These are phyloP conservation scores for Embidobia sp. DNA, from an alignment of 2,888 invertebrate species.

Conservation along the genomic window DNA sequence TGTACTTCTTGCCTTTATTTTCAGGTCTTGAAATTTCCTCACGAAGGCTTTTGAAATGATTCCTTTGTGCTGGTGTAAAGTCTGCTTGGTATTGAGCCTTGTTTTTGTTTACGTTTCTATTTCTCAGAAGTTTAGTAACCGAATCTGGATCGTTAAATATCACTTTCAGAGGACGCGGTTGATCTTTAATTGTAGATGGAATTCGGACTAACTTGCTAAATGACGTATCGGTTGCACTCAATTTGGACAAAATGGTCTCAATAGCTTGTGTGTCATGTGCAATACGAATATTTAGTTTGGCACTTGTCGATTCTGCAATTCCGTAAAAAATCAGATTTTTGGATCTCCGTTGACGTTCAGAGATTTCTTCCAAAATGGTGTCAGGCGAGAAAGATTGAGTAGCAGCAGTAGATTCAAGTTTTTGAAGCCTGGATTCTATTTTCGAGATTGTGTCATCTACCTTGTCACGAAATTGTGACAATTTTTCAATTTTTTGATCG, in stretches of 20 bases:
- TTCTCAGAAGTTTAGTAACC: neutral
- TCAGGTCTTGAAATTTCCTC: slow-evolving; percentile 5
- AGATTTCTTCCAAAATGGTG: neutral
- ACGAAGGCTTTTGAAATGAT: neutral
- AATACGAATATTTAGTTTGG: neutral
- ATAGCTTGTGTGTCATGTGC: neutral
- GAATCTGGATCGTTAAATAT: neutral
- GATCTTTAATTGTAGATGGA: neutral
- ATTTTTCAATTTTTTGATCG: neutral
- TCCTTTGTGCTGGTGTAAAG: neutral
- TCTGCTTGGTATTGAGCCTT: neutral
- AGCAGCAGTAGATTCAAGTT: neutral
- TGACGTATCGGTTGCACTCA: neutral
- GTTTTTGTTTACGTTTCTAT: neutral
- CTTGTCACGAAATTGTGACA: neutral
- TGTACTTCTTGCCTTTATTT: slow-evolving; percentile 2
- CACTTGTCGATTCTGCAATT: neutral
- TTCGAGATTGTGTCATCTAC: no score
- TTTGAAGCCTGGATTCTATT: neutral
- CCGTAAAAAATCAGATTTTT: slow-evolving; percentile 15
- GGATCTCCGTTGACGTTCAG: neutral
- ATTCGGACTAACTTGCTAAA: neutral
- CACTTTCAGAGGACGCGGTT: neutral
- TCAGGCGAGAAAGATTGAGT: neutral
- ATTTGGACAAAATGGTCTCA: neutral